phyloP scores from a whole-genome alignment of 2,888 invertebrate species.

The Dilophus febrilis region DNA sequence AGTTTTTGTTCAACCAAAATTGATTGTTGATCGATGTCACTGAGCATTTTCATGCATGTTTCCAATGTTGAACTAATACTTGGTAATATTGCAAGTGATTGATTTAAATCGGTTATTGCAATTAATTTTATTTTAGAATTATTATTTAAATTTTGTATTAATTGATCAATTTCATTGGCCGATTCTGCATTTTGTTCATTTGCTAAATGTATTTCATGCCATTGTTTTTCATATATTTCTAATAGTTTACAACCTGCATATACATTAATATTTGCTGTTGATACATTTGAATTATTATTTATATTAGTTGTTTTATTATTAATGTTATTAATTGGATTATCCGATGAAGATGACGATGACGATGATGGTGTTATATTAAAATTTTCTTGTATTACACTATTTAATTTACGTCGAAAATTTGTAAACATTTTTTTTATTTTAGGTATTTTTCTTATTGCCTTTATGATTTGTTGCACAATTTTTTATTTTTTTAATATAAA shows the following conservation, averaged over 20 bases:
- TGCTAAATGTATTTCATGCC: constrained; percentile 43
- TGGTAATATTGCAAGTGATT: constrained; percentile 20
- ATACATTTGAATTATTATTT: not conserved
- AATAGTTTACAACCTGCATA: constrained; percentile 46
- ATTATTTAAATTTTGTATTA: constrained; percentile 30
- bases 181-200: constrained; percentile 43
- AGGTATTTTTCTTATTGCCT: no score
- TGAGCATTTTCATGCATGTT: constrained; percentile 25
- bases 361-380: no score
- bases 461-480: no score
- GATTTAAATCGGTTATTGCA: constrained; percentile 21
- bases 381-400: no score
- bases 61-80: constrained; percentile 26
- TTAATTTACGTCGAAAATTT: no score
- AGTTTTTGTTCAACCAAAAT: constrained; percentile 39
- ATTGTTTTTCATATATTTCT: constrained; percentile 44
- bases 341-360: no score
- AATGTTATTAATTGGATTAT: no score
- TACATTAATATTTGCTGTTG: constrained; percentile 22
- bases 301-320: no score
- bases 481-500: no score
- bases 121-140: constrained; percentile 16
- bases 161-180: constrained; percentile 31
- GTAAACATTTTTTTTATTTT: no score
- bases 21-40: constrained; percentile 34